These are phyloP conservation scores for Apamea anceps DNA, from an alignment of 2,888 invertebrate genomes.

Conservation along the genomic window DNA sequence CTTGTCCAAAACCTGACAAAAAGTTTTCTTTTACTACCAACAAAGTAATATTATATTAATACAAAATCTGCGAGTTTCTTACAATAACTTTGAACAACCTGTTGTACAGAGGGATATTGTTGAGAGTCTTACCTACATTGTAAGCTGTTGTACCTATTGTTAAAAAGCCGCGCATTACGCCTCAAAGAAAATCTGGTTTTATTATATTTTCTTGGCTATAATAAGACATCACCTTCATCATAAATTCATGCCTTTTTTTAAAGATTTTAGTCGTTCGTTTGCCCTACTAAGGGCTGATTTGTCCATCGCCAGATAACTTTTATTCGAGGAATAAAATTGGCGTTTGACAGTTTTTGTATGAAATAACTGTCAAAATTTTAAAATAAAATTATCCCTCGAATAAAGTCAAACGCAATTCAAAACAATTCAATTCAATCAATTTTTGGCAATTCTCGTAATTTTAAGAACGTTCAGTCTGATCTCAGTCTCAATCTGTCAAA, in stretches of 20 bases:
- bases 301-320: no score
- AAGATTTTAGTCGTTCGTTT: neutral
- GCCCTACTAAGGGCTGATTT: no score
- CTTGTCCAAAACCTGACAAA: neutral
- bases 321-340: no score
- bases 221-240: neutral
- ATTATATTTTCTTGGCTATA: neutral
- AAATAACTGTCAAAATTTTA: no score
- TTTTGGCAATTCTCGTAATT: no score
- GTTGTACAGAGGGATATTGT: neutral
- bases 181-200: neutral
- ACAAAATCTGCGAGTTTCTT: neutral
- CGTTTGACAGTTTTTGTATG: no score
- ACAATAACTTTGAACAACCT: slow-evolving; percentile 1
- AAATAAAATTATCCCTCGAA: no score
- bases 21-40: neutral
- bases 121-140: neutral
- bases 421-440: no score
- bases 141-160: slow-evolving; percentile 2
- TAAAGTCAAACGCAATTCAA: no score
- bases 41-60: slow-evolving; percentile 10
- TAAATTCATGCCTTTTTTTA: neutral
- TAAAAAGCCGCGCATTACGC: neutral
- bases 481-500: no score
- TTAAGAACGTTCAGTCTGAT: no score